Evolutionary conservation across 2,113 vertebrate species (phyloP), one percentile per base, ranked within the genome.

Genomic region (Hippopotamus amphibius): DNA sequence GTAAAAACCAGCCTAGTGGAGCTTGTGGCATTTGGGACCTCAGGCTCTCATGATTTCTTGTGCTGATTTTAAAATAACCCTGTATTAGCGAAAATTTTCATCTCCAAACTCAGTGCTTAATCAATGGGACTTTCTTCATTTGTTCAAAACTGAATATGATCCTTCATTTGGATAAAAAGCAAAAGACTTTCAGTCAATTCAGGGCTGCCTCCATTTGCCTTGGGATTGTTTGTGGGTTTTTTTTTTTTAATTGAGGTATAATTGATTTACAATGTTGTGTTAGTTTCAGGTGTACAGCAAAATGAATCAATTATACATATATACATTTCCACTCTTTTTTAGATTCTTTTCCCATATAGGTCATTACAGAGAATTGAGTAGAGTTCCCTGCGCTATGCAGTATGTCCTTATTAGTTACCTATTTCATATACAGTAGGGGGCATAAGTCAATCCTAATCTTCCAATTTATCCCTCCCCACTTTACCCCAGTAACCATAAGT

Each of bases 71-170:
- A 93, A 94, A 96, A 89, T 72, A 90, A 79, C 43, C 28, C 55
- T 30, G 5, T n/a, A 41, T 90, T 37, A 53, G 24, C 76, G 76
- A 92, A 92, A 81, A 57, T 53, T 77, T 79, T 50, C 57, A 17
- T 81, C 80, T 95, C 83, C 26, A 46, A 26, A 61, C 5, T 93
- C 68, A 65, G 63, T 66, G 28, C 33, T 87, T 65, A 26, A n/a
- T 30, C 48, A 48, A 9, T 69, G 37, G 14, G 57, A 74, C 6
- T 68, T 96, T 57, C 15, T 77, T 65, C 28, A 19, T 80, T 94
- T 48, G 11, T 92, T 83, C 93, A 76, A 94, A 95, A 81, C 9
- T 12, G 68, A 89, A 81, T 77, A 93, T 88, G 80, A 88, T 59
- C 37, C 17, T n/a, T 71, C 57, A 53, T 95, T 84, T 50, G 71